phyloP scores from a whole-genome alignment of 1,140 invertebrate genomes.

The Caenorhabditis briggsae region DNA sequence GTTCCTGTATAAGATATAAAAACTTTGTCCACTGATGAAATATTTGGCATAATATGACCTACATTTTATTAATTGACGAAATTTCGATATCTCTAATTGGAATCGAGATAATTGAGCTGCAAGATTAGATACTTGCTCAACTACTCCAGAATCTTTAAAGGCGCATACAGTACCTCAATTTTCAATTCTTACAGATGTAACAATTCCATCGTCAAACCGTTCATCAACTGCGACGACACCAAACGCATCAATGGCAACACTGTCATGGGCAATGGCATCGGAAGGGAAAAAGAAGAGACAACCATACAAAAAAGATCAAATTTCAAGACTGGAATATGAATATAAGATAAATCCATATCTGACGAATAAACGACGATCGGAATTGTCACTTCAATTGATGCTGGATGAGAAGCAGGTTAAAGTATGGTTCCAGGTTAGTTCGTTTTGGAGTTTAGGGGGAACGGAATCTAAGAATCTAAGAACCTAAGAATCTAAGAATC shows the following conservation, averaged over 20 bases:
- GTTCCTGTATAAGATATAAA: too few relatives aligned
- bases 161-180: background rate
- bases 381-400: slow-evolving; percentile 4
- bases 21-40: too few relatives aligned
- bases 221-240: background rate
- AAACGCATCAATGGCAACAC: background rate
- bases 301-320: slow-evolving; percentile 51
- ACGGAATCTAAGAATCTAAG: too few relatives aligned
- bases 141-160: too few relatives aligned
- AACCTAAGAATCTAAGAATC: too few relatives aligned
- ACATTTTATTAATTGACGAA: too few relatives aligned
- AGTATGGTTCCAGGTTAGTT: slow-evolving; percentile 37
- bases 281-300: slow-evolving; percentile 42
- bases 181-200: background rate
- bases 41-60: too few relatives aligned
- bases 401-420: slow-evolving; percentile 38
- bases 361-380: slow-evolving; percentile 37
- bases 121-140: too few relatives aligned
- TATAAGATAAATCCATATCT: slow-evolving; percentile 24
- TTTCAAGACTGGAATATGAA: slow-evolving; percentile 16
- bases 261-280: background rate
- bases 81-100: too few relatives aligned
- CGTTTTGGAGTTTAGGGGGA: background rate
- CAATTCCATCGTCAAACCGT: background rate
- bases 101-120: too few relatives aligned